phyloP scores from a whole-genome alignment of 2,113 vertebrate species.

The Dinomys branickii region DNA sequence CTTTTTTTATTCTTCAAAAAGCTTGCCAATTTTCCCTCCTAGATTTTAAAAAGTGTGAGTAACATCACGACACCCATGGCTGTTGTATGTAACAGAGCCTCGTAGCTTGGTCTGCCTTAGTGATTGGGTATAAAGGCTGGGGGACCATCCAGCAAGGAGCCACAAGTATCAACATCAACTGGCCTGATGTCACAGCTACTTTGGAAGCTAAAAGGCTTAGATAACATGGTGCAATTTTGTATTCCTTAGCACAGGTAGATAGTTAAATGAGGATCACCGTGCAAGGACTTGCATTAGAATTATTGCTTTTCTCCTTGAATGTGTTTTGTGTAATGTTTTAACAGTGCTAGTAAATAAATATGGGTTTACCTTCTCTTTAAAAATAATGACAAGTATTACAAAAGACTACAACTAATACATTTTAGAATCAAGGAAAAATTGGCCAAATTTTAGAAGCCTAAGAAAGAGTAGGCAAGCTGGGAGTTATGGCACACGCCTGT shows the following conservation, averaged over 20 bases:
- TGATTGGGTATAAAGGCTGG: background rate
- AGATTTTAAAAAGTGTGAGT: background rate
- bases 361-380: background rate
- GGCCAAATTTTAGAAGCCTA: background rate
- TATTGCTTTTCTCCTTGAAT: background rate
- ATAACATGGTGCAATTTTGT: background rate
- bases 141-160: background rate
- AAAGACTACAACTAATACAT: background rate
- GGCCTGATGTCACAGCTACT: background rate
- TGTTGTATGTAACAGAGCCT: background rate
- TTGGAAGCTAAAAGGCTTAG: background rate
- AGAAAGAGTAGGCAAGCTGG: background rate
- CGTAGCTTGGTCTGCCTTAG: background rate
- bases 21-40: background rate
- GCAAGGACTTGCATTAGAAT: background rate
- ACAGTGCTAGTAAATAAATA: background rate
- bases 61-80: no score
- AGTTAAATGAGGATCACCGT: background rate
- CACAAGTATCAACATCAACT: fast-evolving
- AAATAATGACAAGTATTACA: background rate
- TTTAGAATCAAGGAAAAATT: background rate
- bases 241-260: background rate
- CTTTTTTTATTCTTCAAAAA: background rate
- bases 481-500: background rate
- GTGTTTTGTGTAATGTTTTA: background rate